Evolutionary conservation across 2,797 vertebrate species (phyloP), one percentile per base, ranked within the genome.

Genomic region (Pseudochaenichthys georgianus): DNA sequence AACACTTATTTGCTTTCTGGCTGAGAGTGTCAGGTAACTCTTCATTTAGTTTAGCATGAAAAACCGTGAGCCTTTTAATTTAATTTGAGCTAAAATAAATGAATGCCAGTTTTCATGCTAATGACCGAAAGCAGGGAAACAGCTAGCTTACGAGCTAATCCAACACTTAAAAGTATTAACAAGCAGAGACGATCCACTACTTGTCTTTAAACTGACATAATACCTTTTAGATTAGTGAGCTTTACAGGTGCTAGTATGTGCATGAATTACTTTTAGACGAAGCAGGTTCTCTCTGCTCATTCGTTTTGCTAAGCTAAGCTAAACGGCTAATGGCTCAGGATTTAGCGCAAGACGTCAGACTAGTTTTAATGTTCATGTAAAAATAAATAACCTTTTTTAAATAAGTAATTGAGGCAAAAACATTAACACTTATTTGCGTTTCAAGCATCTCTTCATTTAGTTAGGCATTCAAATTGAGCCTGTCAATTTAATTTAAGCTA

Each of bases 361-460:
- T 45, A 6, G 23, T 16, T 23, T 41, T n/a, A 11, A 2, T 63
- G 19, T 60, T 19, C 6, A 41, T 41, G 42, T 6, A 19, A 61
- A 45, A 23, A 61, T 10, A 23, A 16, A 16, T 45, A 3, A 9
- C 57, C 3, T 8, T 43, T 34, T 3, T 15, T 19, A n/a, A 59
- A 19, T 52, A 7, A 61, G 1, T 38, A 38, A 1, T 7, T 9
- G 21, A 74, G 50, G 75, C 16, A 23, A 77, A 58, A 70, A 88
- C 21, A 46, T 31, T 3, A 78, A 77, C 28, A 28, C 28, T 28
- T 28, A 28, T 28, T 28, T 28, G 28, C 28, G 28, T 28, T 28
- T 28, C 28, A 28, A 4, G 28, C 4, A 5, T 28, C 28, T 28
- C 28, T 28, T 28, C 28, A 28, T 28, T 28, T 28, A 28, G 28